Conservation (phyloP, 35 echinoderm and acorn worm genomes). For the Apostichopus californicus region DNA sequence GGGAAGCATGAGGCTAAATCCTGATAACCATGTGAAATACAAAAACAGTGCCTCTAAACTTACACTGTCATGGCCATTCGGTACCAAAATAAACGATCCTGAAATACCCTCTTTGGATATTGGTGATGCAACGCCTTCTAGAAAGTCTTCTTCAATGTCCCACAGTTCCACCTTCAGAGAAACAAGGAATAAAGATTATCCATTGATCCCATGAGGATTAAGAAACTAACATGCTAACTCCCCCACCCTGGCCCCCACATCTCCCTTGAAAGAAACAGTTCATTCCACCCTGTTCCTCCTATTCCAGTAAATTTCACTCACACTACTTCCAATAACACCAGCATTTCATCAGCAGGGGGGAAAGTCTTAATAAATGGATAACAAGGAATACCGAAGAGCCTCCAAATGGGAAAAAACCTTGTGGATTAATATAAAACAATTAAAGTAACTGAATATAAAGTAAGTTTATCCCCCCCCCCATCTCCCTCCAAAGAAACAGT, state of each 20-base stretch:
- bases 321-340: no score
- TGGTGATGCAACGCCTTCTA: background rate
- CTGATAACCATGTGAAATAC: background rate
- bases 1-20: no score
- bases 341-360: no score
- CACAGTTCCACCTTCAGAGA: constrained; percentile 44
- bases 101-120: background rate
- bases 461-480: no score
- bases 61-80: constrained; percentile 42
- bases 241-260: no score
- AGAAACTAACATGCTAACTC: background rate
- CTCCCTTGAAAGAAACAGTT: background rate
- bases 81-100: background rate
- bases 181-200: background rate
- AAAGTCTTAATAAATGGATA: no score
- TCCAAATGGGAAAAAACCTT: background rate
- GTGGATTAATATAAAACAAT: no score
- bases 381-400: background rate
- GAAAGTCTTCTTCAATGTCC: constrained; percentile 41
- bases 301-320: no score
- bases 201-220: background rate
- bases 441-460: no score
- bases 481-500: background rate
- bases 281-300: no score
- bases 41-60: background rate